phyloP scores from a whole-genome alignment of 2,888 invertebrate genomes.

The Dasysyrphus tricinctus region DNA sequence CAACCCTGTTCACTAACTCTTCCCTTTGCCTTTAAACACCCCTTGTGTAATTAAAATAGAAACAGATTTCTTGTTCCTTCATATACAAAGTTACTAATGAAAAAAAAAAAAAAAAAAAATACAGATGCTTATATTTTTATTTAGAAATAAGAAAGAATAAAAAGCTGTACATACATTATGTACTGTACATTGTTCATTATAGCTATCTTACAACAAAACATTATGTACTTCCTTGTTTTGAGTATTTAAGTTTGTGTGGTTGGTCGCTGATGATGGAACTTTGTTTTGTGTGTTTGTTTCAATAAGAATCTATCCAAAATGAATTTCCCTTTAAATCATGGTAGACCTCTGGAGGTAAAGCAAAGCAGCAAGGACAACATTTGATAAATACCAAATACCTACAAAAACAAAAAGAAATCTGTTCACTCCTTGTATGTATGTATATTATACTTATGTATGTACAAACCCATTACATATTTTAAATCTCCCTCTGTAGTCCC shows the following conservation, averaged over 20 bases:
- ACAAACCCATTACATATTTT: background rate
- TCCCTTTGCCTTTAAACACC: background rate
- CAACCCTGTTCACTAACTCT: background rate
- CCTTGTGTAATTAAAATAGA: constrained; percentile 29
- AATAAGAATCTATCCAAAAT: constrained; percentile 38
- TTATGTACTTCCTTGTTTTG: constrained; percentile 19
- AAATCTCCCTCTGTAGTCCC: constrained; percentile 2
- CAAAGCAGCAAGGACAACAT: constrained; percentile 18
- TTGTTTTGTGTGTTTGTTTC: constrained; percentile 17
- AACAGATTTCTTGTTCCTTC: constrained; percentile 16
- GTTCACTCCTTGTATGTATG: background rate
- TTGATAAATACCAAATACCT: constrained; percentile 9
- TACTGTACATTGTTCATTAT: background rate
- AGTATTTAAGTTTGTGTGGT: constrained; percentile 24
- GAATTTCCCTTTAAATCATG: constrained; percentile 43
- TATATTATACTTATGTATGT: background rate
- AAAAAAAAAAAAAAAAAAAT: constrained; percentile 6
- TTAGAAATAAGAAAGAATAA: constrained; percentile 15
- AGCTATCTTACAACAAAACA: constrained; percentile 19
- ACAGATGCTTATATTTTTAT: background rate
- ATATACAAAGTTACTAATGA: constrained; percentile 11
- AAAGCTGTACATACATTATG: background rate
- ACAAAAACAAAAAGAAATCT: constrained; percentile 8
- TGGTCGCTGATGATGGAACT: background rate
- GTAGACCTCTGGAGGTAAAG: constrained; percentile 3